phyloP scores from a whole-genome alignment of 2,113 vertebrate species.

The Sceloporus undulatus region DNA sequence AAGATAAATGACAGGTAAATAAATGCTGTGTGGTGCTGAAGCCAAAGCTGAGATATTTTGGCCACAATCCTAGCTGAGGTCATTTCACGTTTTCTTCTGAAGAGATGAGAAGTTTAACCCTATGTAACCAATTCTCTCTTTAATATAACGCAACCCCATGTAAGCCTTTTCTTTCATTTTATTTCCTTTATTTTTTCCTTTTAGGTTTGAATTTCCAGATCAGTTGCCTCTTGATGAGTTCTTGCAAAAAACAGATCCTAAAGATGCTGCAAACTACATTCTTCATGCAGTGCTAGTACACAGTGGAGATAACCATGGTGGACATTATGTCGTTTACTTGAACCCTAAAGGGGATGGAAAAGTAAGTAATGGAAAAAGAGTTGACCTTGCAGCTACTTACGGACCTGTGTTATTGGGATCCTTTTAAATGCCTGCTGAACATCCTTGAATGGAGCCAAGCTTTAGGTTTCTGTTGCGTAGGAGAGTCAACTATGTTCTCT shows the following conservation, averaged over 20 bases:
- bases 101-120: not conserved
- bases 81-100: not conserved
- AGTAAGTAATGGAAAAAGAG: slow-evolving; percentile 82
- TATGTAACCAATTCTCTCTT: not conserved
- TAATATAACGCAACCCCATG: not conserved
- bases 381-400: not conserved
- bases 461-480: not conserved
- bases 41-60: not conserved
- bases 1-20: slow-evolving; percentile 98
- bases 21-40: not conserved
- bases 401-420: not conserved
- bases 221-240: slow-evolving; percentile 98
- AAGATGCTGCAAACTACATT: slow-evolving; percentile 98
- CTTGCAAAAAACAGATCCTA: slow-evolving; percentile 96
- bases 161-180: slow-evolving; percentile 28
- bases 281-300: slow-evolving; percentile 97
- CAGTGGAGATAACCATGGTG: slow-evolving; percentile 98
- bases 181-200: slow-evolving; percentile 27
- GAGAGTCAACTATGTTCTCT: too few relatives aligned
- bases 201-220: slow-evolving; percentile 98
- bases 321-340: slow-evolving; percentile 99
- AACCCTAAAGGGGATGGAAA: slow-evolving; percentile 99
- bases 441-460: too few relatives aligned
- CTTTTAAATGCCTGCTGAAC: not conserved
- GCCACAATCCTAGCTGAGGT: not conserved